These are phyloP conservation scores for Cosmia pyralina DNA, from an alignment of 2,888 invertebrate genomes.

Conservation along the genomic window DNA sequence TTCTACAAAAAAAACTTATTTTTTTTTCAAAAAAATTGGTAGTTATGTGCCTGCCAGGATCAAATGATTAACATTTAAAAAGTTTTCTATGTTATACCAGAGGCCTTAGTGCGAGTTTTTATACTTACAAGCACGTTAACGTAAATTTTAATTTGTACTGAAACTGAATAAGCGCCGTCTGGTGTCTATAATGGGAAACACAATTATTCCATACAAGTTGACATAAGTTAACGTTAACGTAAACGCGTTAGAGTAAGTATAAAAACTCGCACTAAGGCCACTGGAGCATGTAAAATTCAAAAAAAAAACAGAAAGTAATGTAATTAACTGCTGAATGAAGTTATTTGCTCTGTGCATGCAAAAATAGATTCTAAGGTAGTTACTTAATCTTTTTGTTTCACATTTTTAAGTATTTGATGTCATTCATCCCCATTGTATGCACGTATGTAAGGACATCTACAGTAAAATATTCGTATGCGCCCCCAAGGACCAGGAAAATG, in stretches of 20 bases:
- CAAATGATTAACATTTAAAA: not conserved
- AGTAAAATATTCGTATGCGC: slow-evolving; percentile 9
- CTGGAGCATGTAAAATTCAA: not conserved
- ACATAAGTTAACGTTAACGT: no score
- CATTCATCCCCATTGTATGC: not conserved
- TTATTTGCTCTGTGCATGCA: not conserved
- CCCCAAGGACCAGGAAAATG: slow-evolving; percentile 29
- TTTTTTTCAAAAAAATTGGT: not conserved
- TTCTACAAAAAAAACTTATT: not conserved
- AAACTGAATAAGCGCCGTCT: no score
- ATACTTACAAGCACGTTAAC: no score
- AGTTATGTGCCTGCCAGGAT: not conserved
- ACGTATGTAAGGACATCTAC: not conserved
- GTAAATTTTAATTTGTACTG: no score
- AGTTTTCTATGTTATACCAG: no score
- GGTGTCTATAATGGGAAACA: no score
- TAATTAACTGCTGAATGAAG: not conserved
- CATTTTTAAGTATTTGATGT: not conserved
- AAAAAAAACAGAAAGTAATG: not conserved
- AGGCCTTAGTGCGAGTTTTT: no score
- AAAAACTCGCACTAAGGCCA: no score
- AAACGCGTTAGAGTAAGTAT: no score
- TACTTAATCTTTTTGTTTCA: not conserved
- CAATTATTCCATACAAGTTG: no score
- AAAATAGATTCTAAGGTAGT: not conserved